phyloP scores from a whole-genome alignment of 2,797 vertebrate genomes.

The Pangasius sanitwongsei region DNA sequence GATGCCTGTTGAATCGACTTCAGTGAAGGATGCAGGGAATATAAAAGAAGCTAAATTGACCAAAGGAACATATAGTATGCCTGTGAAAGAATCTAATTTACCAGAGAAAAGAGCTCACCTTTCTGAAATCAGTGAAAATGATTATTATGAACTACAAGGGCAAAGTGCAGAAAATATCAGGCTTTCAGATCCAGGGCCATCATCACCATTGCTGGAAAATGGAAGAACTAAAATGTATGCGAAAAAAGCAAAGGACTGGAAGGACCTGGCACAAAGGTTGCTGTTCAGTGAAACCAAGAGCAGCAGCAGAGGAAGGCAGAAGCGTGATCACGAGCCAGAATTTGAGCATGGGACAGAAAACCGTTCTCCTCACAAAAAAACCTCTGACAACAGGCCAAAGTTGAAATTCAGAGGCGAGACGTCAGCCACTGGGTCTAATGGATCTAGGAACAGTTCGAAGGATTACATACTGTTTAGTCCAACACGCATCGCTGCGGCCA shows the following conservation, averaged over 20 bases:
- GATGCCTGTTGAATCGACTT: slow-evolving; percentile 63
- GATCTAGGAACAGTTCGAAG: slow-evolving; percentile 53
- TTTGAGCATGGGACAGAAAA: slow-evolving; percentile 7
- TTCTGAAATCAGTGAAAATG: slow-evolving; percentile 37
- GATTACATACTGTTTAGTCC: slow-evolving; percentile 81
- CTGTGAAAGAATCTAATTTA: not conserved
- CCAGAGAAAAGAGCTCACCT: slow-evolving; percentile 31
- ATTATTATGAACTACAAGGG: not conserved
- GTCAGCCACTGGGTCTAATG: slow-evolving; percentile 24
- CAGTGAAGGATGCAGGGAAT: slow-evolving; percentile 70
- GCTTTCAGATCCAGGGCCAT: slow-evolving; percentile 28
- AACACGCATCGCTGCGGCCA: slow-evolving; percentile 61
- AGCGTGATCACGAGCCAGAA: not conserved
- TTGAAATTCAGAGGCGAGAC: slow-evolving; percentile 32
- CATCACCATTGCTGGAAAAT: slow-evolving; percentile 34
- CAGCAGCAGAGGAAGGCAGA: slow-evolving; percentile 48
- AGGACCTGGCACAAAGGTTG: slow-evolving; percentile 72
- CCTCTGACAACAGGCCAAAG: slow-evolving; percentile 29
- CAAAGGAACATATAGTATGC: slow-evolving; percentile 1
- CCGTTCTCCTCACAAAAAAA: slow-evolving; percentile 54
- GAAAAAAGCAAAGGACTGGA: slow-evolving; percentile 62
- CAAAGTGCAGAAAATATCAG: slow-evolving; percentile 38
- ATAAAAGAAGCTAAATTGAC: slow-evolving; percentile 54
- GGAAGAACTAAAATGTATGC: slow-evolving; percentile 4
- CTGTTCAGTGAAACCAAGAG: slow-evolving; percentile 71